Conservation (phyloP, 2,888 invertebrate genomes). For the Noctuana brunneofusca region DNA sequence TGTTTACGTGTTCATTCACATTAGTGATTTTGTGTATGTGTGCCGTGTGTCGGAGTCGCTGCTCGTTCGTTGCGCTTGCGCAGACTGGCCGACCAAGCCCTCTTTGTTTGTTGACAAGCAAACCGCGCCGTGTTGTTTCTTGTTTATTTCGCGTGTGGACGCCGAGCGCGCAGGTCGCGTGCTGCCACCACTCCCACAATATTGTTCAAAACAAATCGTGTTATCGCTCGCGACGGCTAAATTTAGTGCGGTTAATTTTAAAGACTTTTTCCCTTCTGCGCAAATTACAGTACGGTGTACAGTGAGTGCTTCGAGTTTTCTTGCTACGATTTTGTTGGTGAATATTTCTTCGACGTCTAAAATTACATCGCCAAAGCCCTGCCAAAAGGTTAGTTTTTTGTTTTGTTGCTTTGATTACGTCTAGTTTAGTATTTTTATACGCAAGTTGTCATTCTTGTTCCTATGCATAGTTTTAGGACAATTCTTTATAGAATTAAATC, state of each 20-base stretch:
- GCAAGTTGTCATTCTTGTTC: not conserved
- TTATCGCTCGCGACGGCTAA: slow-evolving; percentile 63
- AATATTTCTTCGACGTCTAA: slow-evolving; percentile 61
- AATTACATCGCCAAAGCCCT: slow-evolving; percentile 65
- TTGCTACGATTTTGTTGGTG: slow-evolving; percentile 45
- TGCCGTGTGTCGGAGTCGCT: slow-evolving; percentile 55
- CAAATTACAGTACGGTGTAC: slow-evolving; percentile 59
- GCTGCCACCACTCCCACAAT: slow-evolving; percentile 30
- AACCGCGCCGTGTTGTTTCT: slow-evolving; percentile 43
- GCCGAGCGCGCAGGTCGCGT: slow-evolving; percentile 57
- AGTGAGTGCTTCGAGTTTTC: slow-evolving; percentile 46
- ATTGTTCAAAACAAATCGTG: slow-evolving; percentile 45
- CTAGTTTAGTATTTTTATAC: not conserved
- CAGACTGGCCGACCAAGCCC: slow-evolving; percentile 60
- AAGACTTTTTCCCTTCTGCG: slow-evolving; percentile 57
- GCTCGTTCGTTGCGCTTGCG: slow-evolving; percentile 59
- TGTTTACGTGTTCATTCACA: slow-evolving; percentile 78
- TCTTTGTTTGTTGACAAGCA: slow-evolving; percentile 82
- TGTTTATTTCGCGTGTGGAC: slow-evolving; percentile 59
- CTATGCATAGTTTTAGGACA: not conserved
- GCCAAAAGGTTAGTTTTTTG: slow-evolving; percentile 70
- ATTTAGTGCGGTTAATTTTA: slow-evolving; percentile 66
- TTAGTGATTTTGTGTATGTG: slow-evolving; percentile 46
- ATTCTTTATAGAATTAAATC: no score
- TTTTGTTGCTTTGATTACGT: slow-evolving; percentile 6